Evolutionary conservation across 2,797 vertebrate genomes (phyloP), one percentile per base, ranked within the genome.

Genomic region (Cossypha niveicapilla): DNA sequence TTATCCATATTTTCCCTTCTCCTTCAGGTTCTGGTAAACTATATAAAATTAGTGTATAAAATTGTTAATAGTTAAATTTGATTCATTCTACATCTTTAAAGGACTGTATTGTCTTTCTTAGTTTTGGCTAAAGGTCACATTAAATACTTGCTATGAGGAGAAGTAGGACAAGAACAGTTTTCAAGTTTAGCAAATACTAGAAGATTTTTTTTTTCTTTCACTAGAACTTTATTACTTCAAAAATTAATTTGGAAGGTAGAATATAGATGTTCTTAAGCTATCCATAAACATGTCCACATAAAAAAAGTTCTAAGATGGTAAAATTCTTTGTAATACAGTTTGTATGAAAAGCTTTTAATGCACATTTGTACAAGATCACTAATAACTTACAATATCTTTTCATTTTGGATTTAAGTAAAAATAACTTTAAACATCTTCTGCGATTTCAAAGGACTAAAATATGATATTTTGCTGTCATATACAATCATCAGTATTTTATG

Each of bases 361-460:
- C 17, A 47, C 3, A 10, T 88, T 88, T 66, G 7, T 54, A 63
- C 37, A 90, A 77, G n/a, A n/a, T 88, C 80, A 75, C 58, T 50
- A 73, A 50, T 27, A 80, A 56, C 37, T 81, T 86, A 32, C 6
- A 73, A 8, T 50, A 73, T 3, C 4, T 79, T 92, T 91, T 84
- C 42, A 30, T 39, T 34, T 90, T 66, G 54, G 39, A 75, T 37
- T 83, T 68, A 32, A 65, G 7, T 71, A 44, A 91, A 81, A 88
- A 84, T 53, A 70, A 42, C 35, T 34, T 34, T 32, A 86, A 88
- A 63, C 67, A 28, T 85, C 54, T 78, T 79, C 65, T 65, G 5
- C 35, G 81, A 9, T 94, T 92, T 96, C 42, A 72, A 53, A 88
- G 35, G 18, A 21, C 45, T 92, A 89, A 82, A 81, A 81, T 78